Conservation (phyloP, 2,113 vertebrate genomes). For the Leptocoma aspasia region DNA sequence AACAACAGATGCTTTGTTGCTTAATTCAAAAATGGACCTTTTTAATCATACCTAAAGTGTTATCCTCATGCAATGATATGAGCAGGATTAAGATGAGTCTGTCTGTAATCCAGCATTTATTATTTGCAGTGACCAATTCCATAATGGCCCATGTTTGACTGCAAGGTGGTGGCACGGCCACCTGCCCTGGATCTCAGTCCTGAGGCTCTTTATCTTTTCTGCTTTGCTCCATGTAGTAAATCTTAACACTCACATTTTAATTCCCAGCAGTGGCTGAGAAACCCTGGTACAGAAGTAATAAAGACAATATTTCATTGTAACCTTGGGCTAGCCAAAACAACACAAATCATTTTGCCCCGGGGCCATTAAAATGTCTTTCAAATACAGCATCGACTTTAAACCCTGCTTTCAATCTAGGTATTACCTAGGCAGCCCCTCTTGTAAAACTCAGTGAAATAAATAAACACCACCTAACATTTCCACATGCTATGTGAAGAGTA, state of each 20-base stretch:
- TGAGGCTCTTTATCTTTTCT: slow-evolving; percentile 1
- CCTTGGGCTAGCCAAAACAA: slow-evolving; percentile 43
- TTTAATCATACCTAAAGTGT: slow-evolving; percentile 49
- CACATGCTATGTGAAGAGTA: background rate
- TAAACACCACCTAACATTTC: background rate
- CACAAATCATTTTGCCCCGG: slow-evolving; percentile 36
- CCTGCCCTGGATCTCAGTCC: slow-evolving; percentile 8
- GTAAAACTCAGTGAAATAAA: slow-evolving; percentile 38
- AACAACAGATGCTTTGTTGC: slow-evolving; percentile 23
- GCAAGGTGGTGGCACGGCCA: background rate
- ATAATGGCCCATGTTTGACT: background rate
- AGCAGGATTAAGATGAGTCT: slow-evolving; percentile 49
- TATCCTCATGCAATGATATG: slow-evolving; percentile 7
- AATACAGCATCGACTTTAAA: slow-evolving; percentile 10
- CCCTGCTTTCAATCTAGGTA: background rate
- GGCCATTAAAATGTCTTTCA: slow-evolving; percentile 45
- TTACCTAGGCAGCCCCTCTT: background rate
- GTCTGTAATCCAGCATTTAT: slow-evolving; percentile 48
- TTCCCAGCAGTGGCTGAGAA: background rate
- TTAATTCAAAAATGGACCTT: slow-evolving; percentile 46
- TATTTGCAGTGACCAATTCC: slow-evolving; percentile 33
- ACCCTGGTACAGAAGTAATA: background rate
- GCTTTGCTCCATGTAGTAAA: background rate
- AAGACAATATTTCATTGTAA: slow-evolving; percentile 45
- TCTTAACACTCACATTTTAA: background rate